A percentile compares a stretch with the other conserved stretches of the same genome.
Evolutionary conservation across 2,113 vertebrate genomes (phyloP).

Genomic region (Azemiops feae): DNA sequence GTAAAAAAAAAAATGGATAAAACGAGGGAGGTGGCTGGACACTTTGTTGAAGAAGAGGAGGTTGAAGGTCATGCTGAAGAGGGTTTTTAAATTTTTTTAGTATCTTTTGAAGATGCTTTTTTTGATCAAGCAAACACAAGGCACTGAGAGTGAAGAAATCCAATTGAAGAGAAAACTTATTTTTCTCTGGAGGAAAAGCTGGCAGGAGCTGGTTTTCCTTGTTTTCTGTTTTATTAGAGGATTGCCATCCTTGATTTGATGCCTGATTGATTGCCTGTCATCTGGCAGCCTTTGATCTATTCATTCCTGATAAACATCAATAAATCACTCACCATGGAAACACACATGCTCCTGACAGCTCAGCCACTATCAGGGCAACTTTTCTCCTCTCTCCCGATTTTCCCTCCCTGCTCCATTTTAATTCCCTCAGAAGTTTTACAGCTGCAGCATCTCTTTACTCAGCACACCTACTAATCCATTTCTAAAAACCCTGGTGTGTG

Average conservation of each 20-base stretch:
- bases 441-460: conserved; percentile 72
- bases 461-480: conserved; percentile 72
- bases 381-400: conserved; percentile 68
- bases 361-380: conserved; percentile 81
- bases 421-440: conserved; percentile 80
- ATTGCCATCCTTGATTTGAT: conserved; percentile 90
- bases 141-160: conserved; percentile 75
- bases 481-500: conserved; percentile 67
- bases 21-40: conserved; percentile 60
- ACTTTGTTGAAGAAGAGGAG: conserved; percentile 66
- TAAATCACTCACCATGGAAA: conserved; percentile 92
- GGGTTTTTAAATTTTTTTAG: conserved; percentile 55
- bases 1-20: conserved; percentile 64
- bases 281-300: conserved; percentile 89
- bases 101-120: conserved; percentile 75
- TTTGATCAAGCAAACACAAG: conserved; percentile 79
- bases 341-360: conserved; percentile 86
- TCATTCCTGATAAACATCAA: conserved; percentile 92
- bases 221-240: conserved; percentile 88
- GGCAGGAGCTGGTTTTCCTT: conserved; percentile 85
- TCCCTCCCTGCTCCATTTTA: conserved; percentile 72
- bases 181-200: conserved; percentile 84
- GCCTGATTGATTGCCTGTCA: conserved; percentile 90
- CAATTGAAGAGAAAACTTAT: conserved; percentile 85
- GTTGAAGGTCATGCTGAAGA: conserved; percentile 67